Evolutionary conservation across 2,113 vertebrate genomes (phyloP), one percentile per base, ranked within the genome.

Genomic region (Ictalurus furcatus): DNA sequence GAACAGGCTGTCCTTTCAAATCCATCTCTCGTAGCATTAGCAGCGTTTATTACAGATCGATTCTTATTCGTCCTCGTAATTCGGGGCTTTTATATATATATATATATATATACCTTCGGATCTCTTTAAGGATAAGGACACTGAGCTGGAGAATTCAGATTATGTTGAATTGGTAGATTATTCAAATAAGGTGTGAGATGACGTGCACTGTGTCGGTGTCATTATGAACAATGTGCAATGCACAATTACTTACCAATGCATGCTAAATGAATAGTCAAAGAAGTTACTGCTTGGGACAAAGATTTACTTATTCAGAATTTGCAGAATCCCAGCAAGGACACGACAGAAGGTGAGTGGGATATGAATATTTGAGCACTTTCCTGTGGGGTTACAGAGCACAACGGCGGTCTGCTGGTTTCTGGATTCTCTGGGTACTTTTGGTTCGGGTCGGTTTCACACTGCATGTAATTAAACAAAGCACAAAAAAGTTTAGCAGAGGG

Each of bases 301-400:
- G 52, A 74, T 74, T 59, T 54, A 73, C 58, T 73, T 34, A 85
- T 11, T 69, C 19, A 28, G 17, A 54, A 71, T 54, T 54, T 71
- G 40, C 40, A 52, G 21, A 34, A 25, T 58, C 21, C 52, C 48
- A 56, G 21, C 69, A 76, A 86, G 69, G 54, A 76, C 54, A 59
- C 13, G 25, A 30, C 84, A 85, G 65, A 86, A 86, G 85, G 85
- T 86, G 54, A 74, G 52, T 74, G 85, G 67, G 52, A 86, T 76
- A 59, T 58, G 85, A 76, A 58, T 74, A 86, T 86, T 74, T 74
- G 67, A 85, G 19, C 13, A 3, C 52, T 73, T 73, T 34, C 84
- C 65, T 61, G 54, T 74, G 65, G 11, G 52, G 52, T 52, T 85
- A 69, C 84, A 71, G 14, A 85, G 52, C 71, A 44, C 19, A 85